Evolutionary conservation across 2,797 vertebrate species (phyloP).

Genomic region (Sphenodon punctatus): DNA sequence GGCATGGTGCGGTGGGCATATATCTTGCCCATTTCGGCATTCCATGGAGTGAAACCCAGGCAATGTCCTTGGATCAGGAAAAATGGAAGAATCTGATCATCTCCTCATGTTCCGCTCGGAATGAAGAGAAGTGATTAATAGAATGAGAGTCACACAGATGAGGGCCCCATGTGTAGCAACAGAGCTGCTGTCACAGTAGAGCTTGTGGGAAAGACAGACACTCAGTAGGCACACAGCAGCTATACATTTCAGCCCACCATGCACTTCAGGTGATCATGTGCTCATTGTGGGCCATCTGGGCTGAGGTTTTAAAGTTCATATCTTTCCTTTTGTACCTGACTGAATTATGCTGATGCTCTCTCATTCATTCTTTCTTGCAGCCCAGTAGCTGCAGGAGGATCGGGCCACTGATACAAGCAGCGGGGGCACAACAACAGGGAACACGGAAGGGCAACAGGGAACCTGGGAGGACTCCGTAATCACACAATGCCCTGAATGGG

Average conservation of each 20-base stretch:
- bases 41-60: too few relatives aligned
- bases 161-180: background rate
- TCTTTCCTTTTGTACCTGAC: background rate
- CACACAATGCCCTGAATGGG: background rate
- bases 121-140: too few relatives aligned
- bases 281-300: background rate
- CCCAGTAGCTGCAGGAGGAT: background rate
- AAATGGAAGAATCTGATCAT: too few relatives aligned
- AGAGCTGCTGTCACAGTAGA: accelerated
- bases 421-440: background rate
- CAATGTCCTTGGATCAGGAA: too few relatives aligned
- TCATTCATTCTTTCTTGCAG: background rate
- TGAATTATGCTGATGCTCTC: slow-evolving; percentile 3
- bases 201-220: background rate
- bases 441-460: background rate
- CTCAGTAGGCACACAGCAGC: background rate
- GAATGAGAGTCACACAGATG: too few relatives aligned
- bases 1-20: too few relatives aligned
- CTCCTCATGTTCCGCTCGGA: too few relatives aligned
- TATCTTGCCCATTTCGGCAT: too few relatives aligned
- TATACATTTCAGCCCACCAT: accelerated
- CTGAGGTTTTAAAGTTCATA: background rate
- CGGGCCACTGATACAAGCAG: background rate
- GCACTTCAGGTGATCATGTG: background rate
- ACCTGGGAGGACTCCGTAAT: background rate